Conservation (phyloP, 2,113 vertebrate species). For the Corapipo altera region DNA sequence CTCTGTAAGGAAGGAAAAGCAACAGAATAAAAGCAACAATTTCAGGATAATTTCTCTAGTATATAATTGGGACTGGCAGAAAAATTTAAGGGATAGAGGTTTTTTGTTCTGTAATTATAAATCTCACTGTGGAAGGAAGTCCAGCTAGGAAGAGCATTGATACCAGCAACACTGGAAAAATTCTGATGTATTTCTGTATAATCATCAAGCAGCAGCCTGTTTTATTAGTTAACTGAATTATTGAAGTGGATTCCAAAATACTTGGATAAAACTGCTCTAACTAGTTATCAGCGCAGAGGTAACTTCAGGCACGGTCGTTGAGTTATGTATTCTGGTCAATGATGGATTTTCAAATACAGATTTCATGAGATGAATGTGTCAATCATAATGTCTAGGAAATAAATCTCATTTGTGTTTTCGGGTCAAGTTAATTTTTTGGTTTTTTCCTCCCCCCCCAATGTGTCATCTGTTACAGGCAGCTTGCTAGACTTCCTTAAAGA, state of each 20-base stretch:
- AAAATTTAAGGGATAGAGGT: not conserved
- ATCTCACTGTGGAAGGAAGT: not conserved
- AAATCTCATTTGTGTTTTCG: not conserved
- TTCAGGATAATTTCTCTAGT: not conserved
- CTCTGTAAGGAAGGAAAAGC: not conserved
- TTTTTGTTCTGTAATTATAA: not conserved
- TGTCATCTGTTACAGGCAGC: conserved; percentile 80
- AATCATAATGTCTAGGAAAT: not conserved
- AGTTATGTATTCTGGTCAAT: not conserved
- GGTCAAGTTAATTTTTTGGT: not conserved
- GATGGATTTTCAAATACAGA: not conserved
- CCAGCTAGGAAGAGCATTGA: not conserved
- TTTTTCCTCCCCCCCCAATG: not conserved
- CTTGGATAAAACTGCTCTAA: not conserved
- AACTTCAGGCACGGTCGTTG: not conserved
- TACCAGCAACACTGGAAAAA: not conserved
- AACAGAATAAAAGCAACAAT: not conserved
- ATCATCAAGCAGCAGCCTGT: not conserved
- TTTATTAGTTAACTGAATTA: not conserved
- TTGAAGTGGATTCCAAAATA: not conserved
- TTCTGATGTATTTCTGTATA: not conserved
- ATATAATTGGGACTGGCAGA: not conserved
- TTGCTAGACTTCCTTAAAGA: conserved; percentile 94
- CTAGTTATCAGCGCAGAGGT: not conserved
- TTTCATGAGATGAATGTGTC: not conserved